These are phyloP conservation scores for Aleiodes leptofemur DNA, from an alignment of 2,888 invertebrate species.

Conservation along the genomic window DNA sequence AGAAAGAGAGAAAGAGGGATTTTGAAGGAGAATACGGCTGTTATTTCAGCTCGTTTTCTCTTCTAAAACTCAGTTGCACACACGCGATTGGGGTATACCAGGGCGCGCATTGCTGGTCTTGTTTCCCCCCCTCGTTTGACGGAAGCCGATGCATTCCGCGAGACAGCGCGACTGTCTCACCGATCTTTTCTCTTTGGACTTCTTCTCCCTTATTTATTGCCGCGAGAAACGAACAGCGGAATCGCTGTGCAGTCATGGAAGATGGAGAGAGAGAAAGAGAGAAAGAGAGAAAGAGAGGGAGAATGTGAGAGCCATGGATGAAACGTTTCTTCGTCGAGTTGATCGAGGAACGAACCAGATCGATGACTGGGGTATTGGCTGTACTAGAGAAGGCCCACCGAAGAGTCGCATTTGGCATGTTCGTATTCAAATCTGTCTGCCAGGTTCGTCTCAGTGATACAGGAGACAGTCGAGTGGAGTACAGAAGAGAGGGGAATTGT, in stretches of 20 bases:
- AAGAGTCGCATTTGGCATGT: conserved; percentile 66
- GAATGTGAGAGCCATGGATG: conserved; percentile 8
- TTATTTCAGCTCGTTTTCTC: conserved; percentile 41
- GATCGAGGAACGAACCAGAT: conserved; percentile 39
- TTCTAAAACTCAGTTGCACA: conserved; percentile 34
- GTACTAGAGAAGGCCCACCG: conserved; percentile 53
- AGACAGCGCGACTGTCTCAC: conserved; percentile 70
- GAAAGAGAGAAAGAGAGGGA: conserved; percentile 34
- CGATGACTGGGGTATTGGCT: conserved; percentile 45
- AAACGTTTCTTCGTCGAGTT: conserved; percentile 10
- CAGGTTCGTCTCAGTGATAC: conserved; percentile 40
- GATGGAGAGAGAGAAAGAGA: conserved; percentile 37
- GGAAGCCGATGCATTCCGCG: conserved; percentile 72
- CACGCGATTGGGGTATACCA: conserved; percentile 44
- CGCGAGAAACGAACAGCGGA: conserved; percentile 64
- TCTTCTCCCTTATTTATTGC: conserved; percentile 68
- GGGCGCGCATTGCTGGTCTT: conserved; percentile 52
- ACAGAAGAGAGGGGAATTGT: not conserved
- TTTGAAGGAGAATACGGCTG: conserved; percentile 32
- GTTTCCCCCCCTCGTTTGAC: conserved; percentile 65
- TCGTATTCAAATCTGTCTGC: conserved; percentile 70
- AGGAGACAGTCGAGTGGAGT: not conserved
- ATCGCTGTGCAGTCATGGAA: conserved; percentile 48
- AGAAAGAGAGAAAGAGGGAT: not conserved
- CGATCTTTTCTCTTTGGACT: conserved; percentile 51